Conservation (phyloP, 2,113 vertebrate genomes). For the Xiphophorus hellerii region DNA sequence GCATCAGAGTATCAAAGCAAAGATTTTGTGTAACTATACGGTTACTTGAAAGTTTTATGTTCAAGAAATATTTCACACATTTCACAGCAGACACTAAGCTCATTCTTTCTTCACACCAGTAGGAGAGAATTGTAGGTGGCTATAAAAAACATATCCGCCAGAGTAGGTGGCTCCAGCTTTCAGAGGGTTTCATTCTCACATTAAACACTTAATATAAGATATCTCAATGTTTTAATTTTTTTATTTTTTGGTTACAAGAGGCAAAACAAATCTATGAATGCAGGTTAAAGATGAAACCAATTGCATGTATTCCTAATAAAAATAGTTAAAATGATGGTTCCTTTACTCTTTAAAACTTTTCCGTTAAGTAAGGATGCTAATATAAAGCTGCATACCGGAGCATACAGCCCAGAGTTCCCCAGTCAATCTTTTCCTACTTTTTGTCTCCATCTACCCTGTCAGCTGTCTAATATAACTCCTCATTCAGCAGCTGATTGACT, state of each 20-base stretch:
- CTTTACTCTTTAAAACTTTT: background rate
- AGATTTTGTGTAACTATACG: too few relatives aligned
- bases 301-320: background rate
- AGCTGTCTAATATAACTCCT: constrained; percentile 8
- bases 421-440: background rate
- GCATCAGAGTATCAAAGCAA: too few relatives aligned
- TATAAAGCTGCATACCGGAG: background rate
- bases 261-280: background rate
- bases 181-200: too few relatives aligned
- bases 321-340: background rate
- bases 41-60: too few relatives aligned
- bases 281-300: background rate
- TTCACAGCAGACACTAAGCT: too few relatives aligned
- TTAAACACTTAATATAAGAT: background rate
- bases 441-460: background rate
- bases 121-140: too few relatives aligned
- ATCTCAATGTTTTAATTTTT: background rate
- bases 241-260: background rate
- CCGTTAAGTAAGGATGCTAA: background rate
- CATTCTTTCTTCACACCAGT: too few relatives aligned
- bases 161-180: too few relatives aligned
- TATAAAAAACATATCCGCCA: too few relatives aligned
- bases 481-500: constrained; percentile 37
- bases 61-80: too few relatives aligned
- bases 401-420: background rate